Conservation (phyloP, 2,888 invertebrate species). For the Sinhomidia bicolor region DNA sequence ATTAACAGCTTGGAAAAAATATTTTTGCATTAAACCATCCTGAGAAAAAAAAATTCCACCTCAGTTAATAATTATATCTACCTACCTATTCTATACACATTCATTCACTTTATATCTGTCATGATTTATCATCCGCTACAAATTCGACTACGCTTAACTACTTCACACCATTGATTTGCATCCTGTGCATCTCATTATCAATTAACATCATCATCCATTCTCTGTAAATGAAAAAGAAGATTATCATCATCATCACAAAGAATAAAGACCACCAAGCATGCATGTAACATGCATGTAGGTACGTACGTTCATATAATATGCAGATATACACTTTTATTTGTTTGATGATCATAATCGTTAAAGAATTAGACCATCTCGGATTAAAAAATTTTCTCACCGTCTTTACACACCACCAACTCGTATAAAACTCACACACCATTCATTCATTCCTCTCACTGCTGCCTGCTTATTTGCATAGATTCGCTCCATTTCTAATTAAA, state of each 20-base stretch:
- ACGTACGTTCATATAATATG: not conserved
- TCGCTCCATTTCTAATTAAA: constrained; percentile 67
- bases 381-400: constrained; percentile 59
- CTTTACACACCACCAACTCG: too few species aligned
- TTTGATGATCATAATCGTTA: not conserved
- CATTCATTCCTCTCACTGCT: not conserved
- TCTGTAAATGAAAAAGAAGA: not conserved
- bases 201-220: constrained; percentile 16
- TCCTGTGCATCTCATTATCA: constrained; percentile 45
- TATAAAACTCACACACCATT: too few species aligned
- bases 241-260: not conserved
- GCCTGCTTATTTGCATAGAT: constrained; percentile 42
- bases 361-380: constrained; percentile 31
- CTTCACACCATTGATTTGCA: constrained; percentile 46
- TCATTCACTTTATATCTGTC: constrained; percentile 6
- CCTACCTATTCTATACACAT: not conserved
- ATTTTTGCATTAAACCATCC: not conserved
- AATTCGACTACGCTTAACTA: not conserved
- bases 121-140: constrained; percentile 54
- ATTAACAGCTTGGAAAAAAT: not conserved
- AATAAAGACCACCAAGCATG: constrained; percentile 46
- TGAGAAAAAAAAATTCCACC: constrained; percentile 39
- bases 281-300: not conserved
- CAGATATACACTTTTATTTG: not conserved
- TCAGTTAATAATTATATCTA: too few species aligned